Percentiles rank a stretch among this genome's conserved stretches.
Evolutionary conservation across 64 coral and sea anemone genomes (phyloP).

Genomic region (Montipora sp.): DNA sequence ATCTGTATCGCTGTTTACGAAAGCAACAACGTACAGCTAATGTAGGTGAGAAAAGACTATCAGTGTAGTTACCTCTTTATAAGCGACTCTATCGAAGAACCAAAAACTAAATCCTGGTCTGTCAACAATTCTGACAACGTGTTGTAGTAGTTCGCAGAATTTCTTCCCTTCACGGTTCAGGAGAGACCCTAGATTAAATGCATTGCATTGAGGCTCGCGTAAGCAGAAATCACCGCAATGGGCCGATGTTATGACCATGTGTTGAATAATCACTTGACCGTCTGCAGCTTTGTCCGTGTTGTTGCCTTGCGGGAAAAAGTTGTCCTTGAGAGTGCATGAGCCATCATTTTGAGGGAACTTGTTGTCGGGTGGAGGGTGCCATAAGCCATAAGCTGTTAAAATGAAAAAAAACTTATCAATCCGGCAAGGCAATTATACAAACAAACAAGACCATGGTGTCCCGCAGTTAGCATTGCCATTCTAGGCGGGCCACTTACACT

Average conservation of each 20-base stretch:
- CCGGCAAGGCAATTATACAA: no score
- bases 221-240: slow-evolving; percentile 63
- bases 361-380: background rate
- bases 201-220: slow-evolving; percentile 24
- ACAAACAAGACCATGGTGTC: no score
- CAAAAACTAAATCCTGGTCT: slow-evolving; percentile 18
- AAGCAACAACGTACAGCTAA: no score
- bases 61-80: slow-evolving; percentile 8
- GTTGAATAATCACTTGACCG: slow-evolving; percentile 6
- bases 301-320: background rate
- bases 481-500: no score
- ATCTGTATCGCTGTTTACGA: no score
- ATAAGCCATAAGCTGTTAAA: background rate
- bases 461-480: no score
- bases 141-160: background rate
- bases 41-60: no score
- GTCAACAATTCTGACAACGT: background rate
- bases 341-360: background rate
- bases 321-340: background rate
- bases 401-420: background rate
- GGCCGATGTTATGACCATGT: slow-evolving; percentile 5
- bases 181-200: slow-evolving; percentile 35
- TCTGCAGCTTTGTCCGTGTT: slow-evolving; percentile 12
- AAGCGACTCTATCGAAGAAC: background rate
- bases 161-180: background rate